Evolutionary conservation across 2,113 vertebrate genomes (phyloP).

Genomic region (Panurus biarmicus): DNA sequence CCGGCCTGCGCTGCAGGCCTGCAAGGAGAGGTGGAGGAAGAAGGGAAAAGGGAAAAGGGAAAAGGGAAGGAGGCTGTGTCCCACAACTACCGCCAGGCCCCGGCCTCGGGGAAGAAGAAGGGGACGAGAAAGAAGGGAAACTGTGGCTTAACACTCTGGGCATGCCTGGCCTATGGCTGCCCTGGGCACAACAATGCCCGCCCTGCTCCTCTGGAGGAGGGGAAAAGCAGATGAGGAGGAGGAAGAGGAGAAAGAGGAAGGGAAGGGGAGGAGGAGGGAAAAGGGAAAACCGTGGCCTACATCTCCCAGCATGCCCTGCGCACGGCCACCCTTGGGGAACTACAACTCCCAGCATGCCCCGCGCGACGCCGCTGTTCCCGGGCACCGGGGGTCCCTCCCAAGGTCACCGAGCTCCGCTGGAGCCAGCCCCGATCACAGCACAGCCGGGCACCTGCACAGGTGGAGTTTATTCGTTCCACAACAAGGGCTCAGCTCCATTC

Average conservation of each 20-base stretch:
- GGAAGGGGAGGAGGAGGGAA: too few species aligned
- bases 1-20: not conserved
- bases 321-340: accelerated
- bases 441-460: not conserved
- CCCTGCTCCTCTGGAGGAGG: not conserved
- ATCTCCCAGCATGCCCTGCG: not conserved
- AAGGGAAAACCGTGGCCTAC: not conserved
- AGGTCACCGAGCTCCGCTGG: not conserved
- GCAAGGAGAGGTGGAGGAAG: not conserved
- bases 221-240: not conserved
- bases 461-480: constrained; percentile 21
- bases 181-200: not conserved
- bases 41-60: too few species aligned
- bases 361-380: not conserved
- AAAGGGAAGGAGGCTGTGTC: too few species aligned
- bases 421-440: not conserved
- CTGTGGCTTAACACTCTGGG: not conserved
- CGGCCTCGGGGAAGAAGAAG: too few species aligned
- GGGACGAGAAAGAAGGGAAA: accelerated
- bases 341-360: not conserved
- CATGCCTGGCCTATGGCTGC: not conserved
- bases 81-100: too few species aligned
- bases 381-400: not conserved
- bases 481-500: not conserved
- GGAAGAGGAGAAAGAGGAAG: not conserved